Conservation (phyloP, 2,113 vertebrate species). For the Xenopus laevis region DNA sequence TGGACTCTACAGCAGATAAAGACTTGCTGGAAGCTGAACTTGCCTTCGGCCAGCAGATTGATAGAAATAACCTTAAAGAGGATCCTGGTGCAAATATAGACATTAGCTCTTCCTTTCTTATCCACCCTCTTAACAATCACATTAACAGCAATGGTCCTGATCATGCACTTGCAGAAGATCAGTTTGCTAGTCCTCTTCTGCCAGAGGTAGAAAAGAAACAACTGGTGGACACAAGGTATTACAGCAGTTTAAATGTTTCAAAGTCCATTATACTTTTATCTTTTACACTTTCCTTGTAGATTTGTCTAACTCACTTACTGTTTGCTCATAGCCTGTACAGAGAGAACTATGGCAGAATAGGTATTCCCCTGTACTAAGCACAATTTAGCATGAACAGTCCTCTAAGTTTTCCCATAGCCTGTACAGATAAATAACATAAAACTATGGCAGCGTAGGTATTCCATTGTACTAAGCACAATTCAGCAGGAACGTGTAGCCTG, state of each 20-base stretch:
- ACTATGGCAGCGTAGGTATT: no score
- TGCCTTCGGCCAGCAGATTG: constrained; percentile 41
- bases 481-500: no score
- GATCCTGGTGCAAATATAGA: constrained; percentile 55
- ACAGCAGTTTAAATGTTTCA: not conserved
- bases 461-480: no score
- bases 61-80: constrained; percentile 62
- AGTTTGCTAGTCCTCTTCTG: not conserved
- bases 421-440: no score
- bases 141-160: constrained; percentile 3
- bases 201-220: constrained; percentile 11
- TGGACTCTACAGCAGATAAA: constrained; percentile 35
- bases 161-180: not conserved
- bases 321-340: no score
- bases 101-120: constrained; percentile 50
- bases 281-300: no score
- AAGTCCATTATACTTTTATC: no score
- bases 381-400: no score
- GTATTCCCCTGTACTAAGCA: no score
- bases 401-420: no score
- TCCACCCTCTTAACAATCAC: constrained; percentile 47
- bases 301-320: no score
- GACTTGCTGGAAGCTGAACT: constrained; percentile 5
- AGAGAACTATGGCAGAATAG: no score
- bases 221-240: constrained; percentile 11